Base-by-base conservation (phyloP, 2,113 vertebrate species). In the Pogonocichla stellata region DNA sequence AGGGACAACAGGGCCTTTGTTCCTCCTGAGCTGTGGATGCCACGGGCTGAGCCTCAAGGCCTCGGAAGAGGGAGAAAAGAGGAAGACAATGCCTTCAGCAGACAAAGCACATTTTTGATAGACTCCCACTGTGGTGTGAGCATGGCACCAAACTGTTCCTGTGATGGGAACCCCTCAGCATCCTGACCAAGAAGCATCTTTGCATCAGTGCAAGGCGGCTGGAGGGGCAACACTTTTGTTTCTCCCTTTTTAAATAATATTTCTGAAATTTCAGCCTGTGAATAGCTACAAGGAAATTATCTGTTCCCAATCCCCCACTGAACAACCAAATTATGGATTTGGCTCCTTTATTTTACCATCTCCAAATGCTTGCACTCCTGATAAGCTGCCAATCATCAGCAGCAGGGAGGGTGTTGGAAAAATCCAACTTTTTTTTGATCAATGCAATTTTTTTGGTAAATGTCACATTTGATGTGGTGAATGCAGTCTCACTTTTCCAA, bases 221-320 rank as follows among this genome's bases (percentile, higher is more conserved):
- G 42, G 10, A 66, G 33, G 29, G 61, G 36, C 36, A 75, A 8
- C 22, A 24, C 10, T 5, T 58, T n/a, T 42, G 2, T 19, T 65
- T 47, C 38, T 78, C 26, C 4, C 4, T 34, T 65, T 72, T 61
- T 8, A 6, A 2, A 8, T 70, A 69, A 38, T 0, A 0, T 7
- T 26, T 78, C 80, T 40, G n/a, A 62, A 95, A 74, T 88, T 20
- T 26, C 26, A 31, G 26, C 12, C 40, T n/a, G 3, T 50, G 17
- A 71, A 64, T 57, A 69, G 51, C 15, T 24, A 53, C 7, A 57
- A 58, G 14, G 22, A 69, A 90, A 45, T 61, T 2, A 53, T 18
- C 9, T 36, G 2, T 15, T 77, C 25, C 14, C 1, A 40, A 3
- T 57, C 3, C 24, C 18, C 7, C 14, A 34, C 8, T 31, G 26